A percentile compares a stretch with the other conserved stretches of the same genome.
Conservation (phyloP, 2,113 vertebrate genomes). For the Rhegmatorhina hoffmannsi region DNA sequence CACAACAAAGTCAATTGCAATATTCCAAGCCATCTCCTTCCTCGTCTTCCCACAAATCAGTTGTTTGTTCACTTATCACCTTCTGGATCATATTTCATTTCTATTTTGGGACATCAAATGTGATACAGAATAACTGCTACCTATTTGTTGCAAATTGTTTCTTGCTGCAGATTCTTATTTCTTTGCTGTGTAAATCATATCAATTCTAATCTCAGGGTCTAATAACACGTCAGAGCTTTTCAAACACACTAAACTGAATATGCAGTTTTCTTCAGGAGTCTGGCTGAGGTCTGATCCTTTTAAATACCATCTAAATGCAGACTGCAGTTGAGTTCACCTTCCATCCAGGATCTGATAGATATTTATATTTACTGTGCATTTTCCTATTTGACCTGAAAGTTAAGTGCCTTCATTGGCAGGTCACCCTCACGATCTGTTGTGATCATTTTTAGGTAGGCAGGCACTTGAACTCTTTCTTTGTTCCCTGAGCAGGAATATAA, state of each 20-base stretch:
- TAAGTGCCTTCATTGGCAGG: background rate
- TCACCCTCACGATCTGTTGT: background rate
- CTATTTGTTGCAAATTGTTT: slow-evolving; percentile 49
- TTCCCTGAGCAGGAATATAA: background rate
- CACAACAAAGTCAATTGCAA: slow-evolving; percentile 41
- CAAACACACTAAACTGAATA: background rate
- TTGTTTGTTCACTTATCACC: slow-evolving; percentile 58
- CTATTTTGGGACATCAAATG: slow-evolving; percentile 37
- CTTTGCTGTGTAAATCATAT: slow-evolving; percentile 7
- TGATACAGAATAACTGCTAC: slow-evolving; percentile 14
- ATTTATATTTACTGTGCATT: background rate
- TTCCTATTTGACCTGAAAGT: background rate
- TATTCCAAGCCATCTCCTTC: slow-evolving; percentile 23
- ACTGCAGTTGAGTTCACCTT: background rate
- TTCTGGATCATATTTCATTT: slow-evolving; percentile 59
- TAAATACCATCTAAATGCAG: background rate
- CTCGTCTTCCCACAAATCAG: background rate
- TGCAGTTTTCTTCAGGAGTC: background rate
- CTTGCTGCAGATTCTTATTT: slow-evolving; percentile 18
- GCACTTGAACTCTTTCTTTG: background rate
- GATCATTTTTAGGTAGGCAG: background rate
- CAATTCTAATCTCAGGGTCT: slow-evolving; percentile 14
- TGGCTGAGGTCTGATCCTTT: background rate
- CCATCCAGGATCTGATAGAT: background rate
- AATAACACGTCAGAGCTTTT: background rate